Evolutionary conservation across 2,797 vertebrate genomes (phyloP).

Genomic region (Agapornis canus): DNA sequence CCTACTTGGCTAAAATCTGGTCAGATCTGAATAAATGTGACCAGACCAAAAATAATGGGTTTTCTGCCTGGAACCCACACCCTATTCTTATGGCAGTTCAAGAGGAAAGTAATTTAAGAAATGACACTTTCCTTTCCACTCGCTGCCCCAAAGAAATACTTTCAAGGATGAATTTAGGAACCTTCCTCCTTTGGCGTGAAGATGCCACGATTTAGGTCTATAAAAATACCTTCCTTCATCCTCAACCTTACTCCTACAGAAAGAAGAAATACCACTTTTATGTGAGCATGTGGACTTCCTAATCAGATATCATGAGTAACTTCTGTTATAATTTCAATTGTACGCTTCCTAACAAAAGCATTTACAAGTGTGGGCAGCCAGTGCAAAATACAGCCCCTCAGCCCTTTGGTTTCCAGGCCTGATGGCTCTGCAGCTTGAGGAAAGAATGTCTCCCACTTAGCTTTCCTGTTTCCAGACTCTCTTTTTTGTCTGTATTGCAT

Average conservation of each 20-base stretch:
- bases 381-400: background rate
- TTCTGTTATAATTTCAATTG: background rate
- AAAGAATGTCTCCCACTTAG: background rate
- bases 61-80: constrained; percentile 19
- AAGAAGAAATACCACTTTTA: background rate
- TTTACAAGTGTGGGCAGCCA: background rate
- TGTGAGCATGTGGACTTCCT: background rate
- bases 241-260: background rate
- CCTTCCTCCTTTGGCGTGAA: background rate
- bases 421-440: background rate
- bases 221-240: background rate
- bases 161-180: background rate
- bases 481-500: constrained; percentile 11
- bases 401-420: background rate
- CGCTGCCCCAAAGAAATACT: background rate
- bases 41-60: background rate
- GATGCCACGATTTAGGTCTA: background rate
- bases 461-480: background rate
- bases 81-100: background rate
- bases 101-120: constrained; percentile 1
- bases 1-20: background rate
- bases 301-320: background rate
- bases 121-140: background rate
- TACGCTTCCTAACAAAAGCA: background rate
- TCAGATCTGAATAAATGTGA: background rate